Conservation (phyloP, 2,888 invertebrate species). For the Drosophila birchii region DNA sequence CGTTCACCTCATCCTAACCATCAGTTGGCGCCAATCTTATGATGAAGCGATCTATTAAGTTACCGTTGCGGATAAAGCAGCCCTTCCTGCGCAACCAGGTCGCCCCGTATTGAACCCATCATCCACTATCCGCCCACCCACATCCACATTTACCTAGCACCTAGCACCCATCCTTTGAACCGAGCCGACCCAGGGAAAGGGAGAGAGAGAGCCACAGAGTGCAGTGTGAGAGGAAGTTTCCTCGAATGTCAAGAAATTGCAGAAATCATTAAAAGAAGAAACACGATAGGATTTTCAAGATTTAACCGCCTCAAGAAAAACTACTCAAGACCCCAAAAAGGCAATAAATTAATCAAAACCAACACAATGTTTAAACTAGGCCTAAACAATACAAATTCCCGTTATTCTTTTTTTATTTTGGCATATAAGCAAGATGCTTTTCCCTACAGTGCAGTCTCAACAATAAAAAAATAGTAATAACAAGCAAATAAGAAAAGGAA, state of each 20-base stretch:
- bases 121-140: neutral
- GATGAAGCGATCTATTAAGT: conserved; percentile 7
- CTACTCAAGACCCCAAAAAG: neutral
- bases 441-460: neutral
- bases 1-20: conserved; percentile 8
- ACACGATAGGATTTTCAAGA: neutral
- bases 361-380: neutral
- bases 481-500: neutral
- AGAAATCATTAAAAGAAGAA: neutral
- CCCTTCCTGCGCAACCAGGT: conserved; percentile 8
- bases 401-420: neutral
- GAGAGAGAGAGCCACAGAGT: conserved; percentile 7
- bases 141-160: conserved; percentile 3
- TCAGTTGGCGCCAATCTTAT: conserved; percentile 27
- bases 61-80: conserved; percentile 13
- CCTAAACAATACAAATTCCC: neutral
- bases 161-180: conserved; percentile 10
- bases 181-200: conserved; percentile 21
- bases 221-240: conserved; percentile 14
- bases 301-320: neutral
- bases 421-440: neutral
- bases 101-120: neutral
- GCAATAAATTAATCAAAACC: neutral
- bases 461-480: neutral
- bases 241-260: neutral